These are phyloP conservation scores for Anas georgica DNA, from an alignment of 2,797 vertebrate genomes.

Conservation along the genomic window DNA sequence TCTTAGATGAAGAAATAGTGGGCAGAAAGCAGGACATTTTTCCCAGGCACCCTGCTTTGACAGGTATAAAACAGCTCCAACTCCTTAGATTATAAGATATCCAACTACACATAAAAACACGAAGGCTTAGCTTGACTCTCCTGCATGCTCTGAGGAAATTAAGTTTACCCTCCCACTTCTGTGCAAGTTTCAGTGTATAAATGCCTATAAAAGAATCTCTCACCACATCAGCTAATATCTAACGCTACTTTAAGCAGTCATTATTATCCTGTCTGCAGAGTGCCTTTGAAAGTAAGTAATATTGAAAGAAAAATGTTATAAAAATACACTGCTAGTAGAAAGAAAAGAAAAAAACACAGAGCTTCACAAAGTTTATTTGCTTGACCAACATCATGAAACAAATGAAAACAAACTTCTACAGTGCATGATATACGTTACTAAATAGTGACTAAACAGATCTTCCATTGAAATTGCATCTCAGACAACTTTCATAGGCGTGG, in stretches of 20 bases:
- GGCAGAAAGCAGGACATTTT: background rate
- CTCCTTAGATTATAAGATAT: background rate
- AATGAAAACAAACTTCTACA: background rate
- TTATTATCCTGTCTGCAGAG: background rate
- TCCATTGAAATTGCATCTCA: background rate
- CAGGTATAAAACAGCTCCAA: background rate
- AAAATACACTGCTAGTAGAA: background rate
- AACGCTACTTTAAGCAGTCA: background rate
- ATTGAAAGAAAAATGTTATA: background rate
- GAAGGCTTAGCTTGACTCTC: background rate
- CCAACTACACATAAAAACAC: background rate
- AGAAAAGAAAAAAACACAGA: background rate
- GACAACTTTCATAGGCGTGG: background rate
- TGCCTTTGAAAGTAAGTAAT: background rate
- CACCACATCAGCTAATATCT: background rate
- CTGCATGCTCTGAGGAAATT: background rate
- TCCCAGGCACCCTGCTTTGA: background rate
- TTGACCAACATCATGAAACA: background rate
- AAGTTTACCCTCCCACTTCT: background rate
- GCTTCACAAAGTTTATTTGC: background rate
- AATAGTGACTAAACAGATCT: background rate
- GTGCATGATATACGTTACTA: background rate
- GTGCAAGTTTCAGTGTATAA: background rate
- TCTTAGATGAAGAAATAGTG: background rate
- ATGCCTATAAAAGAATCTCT: background rate